phyloP scores from a whole-genome alignment of 2,797 vertebrate genomes.

The Eulemur coronatus region DNA sequence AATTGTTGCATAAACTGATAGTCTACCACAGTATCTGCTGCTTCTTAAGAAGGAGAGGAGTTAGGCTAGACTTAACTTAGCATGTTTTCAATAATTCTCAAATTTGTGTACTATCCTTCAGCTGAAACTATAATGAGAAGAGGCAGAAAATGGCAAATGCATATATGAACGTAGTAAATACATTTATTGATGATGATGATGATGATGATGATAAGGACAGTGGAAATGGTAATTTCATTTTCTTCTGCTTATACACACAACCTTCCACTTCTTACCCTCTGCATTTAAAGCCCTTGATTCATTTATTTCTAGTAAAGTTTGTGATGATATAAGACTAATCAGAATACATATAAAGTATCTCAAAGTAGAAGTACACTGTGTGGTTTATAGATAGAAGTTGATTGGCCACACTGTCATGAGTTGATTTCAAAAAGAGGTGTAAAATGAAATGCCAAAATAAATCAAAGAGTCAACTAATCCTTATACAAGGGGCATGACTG shows the following conservation, averaged over 20 bases:
- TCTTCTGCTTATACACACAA: background rate
- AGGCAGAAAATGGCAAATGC: background rate
- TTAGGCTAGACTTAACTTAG: slow-evolving; percentile 23
- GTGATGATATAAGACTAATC: background rate
- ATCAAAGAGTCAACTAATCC: slow-evolving; percentile 60
- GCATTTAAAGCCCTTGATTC: background rate
- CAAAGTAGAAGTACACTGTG: slow-evolving; percentile 26
- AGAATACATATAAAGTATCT: slow-evolving; percentile 38
- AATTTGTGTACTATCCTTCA: background rate
- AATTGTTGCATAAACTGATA: background rate
- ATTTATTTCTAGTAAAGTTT: slow-evolving; percentile 26
- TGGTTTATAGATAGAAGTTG: background rate
- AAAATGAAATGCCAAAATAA: slow-evolving; percentile 77
- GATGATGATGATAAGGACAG: background rate
- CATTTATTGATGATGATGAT: background rate
- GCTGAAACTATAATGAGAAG: background rate
- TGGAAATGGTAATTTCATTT: background rate
- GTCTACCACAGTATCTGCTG: background rate
- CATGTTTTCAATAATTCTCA: slow-evolving; percentile 29
- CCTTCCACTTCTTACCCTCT: background rate
- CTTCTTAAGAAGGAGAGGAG: background rate
- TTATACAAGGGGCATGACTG: slow-evolving; percentile 43
- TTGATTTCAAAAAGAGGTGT: slow-evolving; percentile 54
- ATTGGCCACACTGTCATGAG: slow-evolving; percentile 46
- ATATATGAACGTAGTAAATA: background rate